Percentiles rank a stretch among this genome's conserved stretches.
These are phyloP conservation scores for human DNA, from an alignment of 2,113 vertebrate species.

Conservation along the genomic window DNA sequence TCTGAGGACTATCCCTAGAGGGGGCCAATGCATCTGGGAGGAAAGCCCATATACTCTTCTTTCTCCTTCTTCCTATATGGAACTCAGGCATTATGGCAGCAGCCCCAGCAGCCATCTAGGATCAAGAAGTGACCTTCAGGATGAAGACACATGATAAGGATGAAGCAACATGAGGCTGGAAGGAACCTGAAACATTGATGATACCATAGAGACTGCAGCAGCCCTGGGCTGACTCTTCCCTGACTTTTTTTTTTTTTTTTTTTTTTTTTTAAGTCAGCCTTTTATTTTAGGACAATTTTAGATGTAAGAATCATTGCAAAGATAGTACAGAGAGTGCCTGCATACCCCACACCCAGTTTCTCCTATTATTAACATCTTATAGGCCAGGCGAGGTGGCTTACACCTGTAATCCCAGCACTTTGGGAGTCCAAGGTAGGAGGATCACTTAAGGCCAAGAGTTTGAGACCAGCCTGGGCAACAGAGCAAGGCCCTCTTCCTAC, in stretches of 20 bases:
- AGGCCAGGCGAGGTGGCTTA: too few relatives aligned
- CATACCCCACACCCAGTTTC: neutral
- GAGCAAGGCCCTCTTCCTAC: too few relatives aligned
- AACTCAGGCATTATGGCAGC: neutral
- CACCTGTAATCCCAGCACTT: too few relatives aligned
- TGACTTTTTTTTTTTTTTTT: neutral
- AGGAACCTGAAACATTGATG: neutral
- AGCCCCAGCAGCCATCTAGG: neutral
- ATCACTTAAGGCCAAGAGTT: too few relatives aligned
- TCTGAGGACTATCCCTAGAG: neutral
- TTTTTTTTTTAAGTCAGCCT: neutral
- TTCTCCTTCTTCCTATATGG: neutral
- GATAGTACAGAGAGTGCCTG: neutral
- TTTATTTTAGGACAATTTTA: constrained; percentile 1
- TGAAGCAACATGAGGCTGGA: neutral
- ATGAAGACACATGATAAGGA: neutral
- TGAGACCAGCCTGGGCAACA: too few relatives aligned
- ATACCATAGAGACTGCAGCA: neutral
- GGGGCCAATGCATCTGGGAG: neutral
- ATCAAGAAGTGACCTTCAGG: neutral
- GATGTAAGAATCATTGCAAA: neutral
- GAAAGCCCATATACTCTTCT: neutral
- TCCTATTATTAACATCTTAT: neutral
- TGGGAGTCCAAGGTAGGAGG: too few relatives aligned
- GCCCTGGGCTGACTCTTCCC: neutral